phyloP scores from a whole-genome alignment of 2,113 vertebrate species.

The Phylloscopus trochiloides region DNA sequence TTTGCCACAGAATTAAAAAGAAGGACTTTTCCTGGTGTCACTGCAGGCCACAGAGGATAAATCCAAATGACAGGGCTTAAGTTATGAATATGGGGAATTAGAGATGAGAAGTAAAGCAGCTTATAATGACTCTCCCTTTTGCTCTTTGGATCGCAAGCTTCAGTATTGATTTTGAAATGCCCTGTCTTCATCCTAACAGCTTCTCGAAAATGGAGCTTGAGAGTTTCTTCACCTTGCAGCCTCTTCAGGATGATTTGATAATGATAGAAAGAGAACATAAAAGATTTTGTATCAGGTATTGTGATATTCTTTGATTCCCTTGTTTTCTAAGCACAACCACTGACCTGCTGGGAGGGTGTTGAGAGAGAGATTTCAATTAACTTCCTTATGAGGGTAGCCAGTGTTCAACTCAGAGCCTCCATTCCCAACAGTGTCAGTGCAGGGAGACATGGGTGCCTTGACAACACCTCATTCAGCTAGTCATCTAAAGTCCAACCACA shows the following conservation, averaged over 20 bases:
- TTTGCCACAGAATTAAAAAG: slow-evolving; percentile 43
- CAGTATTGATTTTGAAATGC: slow-evolving; percentile 59
- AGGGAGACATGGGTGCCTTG: background rate
- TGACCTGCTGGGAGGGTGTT: background rate
- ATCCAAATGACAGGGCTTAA: slow-evolving; percentile 62
- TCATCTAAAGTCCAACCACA: background rate
- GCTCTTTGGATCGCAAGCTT: slow-evolving; percentile 18
- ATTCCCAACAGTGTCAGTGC: background rate
- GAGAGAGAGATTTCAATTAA: background rate
- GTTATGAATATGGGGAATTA: slow-evolving; percentile 68
- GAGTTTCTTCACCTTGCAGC: slow-evolving; percentile 41
- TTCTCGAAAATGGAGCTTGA: slow-evolving; percentile 27
- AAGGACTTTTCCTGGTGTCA: slow-evolving; percentile 42
- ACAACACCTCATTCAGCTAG: background rate
- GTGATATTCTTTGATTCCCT: background rate
- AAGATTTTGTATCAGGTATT: background rate
- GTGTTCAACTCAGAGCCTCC: background rate
- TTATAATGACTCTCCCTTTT: slow-evolving; percentile 59
- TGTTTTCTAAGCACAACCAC: background rate
- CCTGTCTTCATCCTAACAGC: slow-evolving; percentile 10
- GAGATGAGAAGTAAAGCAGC: slow-evolving; percentile 67
- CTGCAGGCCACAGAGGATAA: slow-evolving; percentile 59
- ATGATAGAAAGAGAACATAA: background rate
- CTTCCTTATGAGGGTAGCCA: background rate
- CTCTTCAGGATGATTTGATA: slow-evolving; percentile 24